A percentile compares a stretch with the other conserved stretches of the same genome.
phyloP scores from a whole-genome alignment of 2,113 vertebrate genomes.

The Grantiella picta region DNA sequence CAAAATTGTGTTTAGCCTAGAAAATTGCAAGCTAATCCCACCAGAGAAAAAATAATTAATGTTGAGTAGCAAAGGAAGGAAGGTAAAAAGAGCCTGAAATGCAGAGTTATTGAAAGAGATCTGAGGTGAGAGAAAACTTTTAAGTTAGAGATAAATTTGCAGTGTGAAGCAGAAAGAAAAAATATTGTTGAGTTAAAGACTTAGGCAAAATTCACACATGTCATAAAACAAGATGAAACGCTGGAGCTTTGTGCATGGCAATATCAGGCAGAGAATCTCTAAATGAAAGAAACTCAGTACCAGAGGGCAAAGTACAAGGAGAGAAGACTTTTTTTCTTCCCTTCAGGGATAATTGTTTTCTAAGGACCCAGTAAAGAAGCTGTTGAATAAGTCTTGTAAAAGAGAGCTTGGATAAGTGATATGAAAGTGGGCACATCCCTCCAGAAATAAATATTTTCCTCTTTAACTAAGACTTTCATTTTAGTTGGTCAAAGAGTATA shows the following conservation, averaged over 20 bases:
- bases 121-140: constrained; percentile 3
- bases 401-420: background rate
- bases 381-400: background rate
- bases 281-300: constrained; percentile 1
- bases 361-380: background rate
- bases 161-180: background rate
- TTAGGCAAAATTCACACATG: constrained; percentile 1
- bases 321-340: background rate
- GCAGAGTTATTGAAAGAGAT: background rate
- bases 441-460: background rate
- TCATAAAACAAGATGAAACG: background rate
- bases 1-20: constrained; percentile 28
- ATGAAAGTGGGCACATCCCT: background rate
- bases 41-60: constrained; percentile 51
- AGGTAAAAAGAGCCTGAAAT: background rate
- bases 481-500: background rate
- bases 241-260: background rate
- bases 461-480: background rate
- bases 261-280: background rate
- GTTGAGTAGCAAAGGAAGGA: background rate
- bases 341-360: background rate
- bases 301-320: background rate
- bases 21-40: constrained; percentile 48
- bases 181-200: background rate
- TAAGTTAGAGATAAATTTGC: constrained; percentile 9